Base-by-base conservation (phyloP, 2,113 vertebrate genomes). In the Aviceda subcristata region DNA sequence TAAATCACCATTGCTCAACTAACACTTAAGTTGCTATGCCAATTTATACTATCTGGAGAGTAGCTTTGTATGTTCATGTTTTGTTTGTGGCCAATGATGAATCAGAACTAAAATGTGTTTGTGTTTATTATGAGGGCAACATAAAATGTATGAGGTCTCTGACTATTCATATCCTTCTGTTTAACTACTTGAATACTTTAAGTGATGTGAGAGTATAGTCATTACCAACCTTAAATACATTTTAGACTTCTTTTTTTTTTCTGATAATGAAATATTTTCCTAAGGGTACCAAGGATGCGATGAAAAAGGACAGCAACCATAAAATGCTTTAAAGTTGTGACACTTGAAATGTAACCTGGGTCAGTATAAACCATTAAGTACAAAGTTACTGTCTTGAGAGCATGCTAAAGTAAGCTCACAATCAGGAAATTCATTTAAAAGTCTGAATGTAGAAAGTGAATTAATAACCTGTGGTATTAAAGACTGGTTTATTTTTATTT, bases 61-160 rank as follows among this genome's bases (percentile, higher is more conserved):
- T 30, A 77, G 63, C 71, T 95, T 73, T 83, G 63, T 80, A 46
- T 71, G 85, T 88, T 93, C 93, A 43, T 71, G 85, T 83, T 93
- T 96, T 95, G 53, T 90, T 95, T 93, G 64, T 90, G 92, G 63
- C 75, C 85, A 50, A 9, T 88, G 92, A 96, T 86, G 92, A 97
- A 90, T 94, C 78, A 97, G 71, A 94, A 88, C 45, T 34, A 77
- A 94, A 95, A 93, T 59, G 82, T 92, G 69, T 92, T 95, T 94
- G 36, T 29, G 10, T 83, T 96, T 94, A 63, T 94, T 95, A 77
- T 86, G 88, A 90, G 43, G 29, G 78, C 63, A 92, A 59, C 41
- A 32, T 83, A 80, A 95, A 92, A 95, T 82, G 63, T 69, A 90
- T 93, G 93, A 96, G 71, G 78, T 90, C 82, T 94, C 92, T 90